These are phyloP conservation scores for Protaetia brevitarsis DNA, from an alignment of 1,140 invertebrate genomes.

Conservation along the genomic window DNA sequence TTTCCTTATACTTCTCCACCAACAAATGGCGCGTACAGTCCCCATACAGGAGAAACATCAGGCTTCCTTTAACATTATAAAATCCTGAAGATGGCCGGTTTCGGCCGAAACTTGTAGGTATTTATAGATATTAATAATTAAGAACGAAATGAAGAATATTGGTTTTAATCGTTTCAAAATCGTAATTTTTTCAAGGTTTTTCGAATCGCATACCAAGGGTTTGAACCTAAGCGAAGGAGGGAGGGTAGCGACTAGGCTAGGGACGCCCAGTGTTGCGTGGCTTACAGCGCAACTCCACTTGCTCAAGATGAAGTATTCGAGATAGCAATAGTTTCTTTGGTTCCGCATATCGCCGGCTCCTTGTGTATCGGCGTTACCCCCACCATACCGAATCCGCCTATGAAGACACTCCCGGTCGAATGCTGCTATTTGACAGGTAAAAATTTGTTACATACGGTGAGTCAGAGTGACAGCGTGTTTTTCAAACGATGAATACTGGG, in stretches of 20 bases:
- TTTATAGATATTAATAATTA: too few relatives aligned
- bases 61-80: too few relatives aligned
- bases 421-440: conserved; percentile 67
- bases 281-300: conserved; percentile 70
- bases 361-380: conserved; percentile 75
- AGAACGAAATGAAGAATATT: too few relatives aligned
- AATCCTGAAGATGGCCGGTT: too few relatives aligned
- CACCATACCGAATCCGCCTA: conserved; percentile 55
- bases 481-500: too few relatives aligned
- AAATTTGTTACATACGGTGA: too few relatives aligned
- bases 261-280: conserved; percentile 66
- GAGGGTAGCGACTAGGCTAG: conserved; percentile 62
- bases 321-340: conserved; percentile 62
- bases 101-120: too few relatives aligned
- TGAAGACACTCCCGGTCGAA: conserved; percentile 57
- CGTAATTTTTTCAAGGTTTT: conserved; percentile 45
- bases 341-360: conserved; percentile 68
- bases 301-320: conserved; percentile 73
- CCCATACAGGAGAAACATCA: not conserved
- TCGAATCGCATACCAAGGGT: conserved; percentile 73
- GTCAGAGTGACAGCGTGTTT: not conserved
- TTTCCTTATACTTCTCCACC: too few relatives aligned
- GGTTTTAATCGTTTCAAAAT: conserved; percentile 32
- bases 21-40: too few relatives aligned
- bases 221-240: conserved; percentile 66